Conservation (phyloP, 2,113 vertebrate genomes). For the Galeopterus variegatus region DNA sequence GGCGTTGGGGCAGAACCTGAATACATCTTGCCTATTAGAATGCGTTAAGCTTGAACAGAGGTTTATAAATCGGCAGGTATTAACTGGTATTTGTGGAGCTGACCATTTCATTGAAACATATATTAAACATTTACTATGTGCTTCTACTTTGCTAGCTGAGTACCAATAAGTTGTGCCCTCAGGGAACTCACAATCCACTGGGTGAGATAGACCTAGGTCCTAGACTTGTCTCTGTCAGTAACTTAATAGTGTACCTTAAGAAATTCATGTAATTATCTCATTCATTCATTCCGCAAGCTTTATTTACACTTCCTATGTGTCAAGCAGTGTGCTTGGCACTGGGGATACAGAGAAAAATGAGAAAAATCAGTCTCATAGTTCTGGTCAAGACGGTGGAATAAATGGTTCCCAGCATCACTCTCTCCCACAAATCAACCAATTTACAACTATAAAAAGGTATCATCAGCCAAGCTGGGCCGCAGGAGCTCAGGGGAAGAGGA, state of each 20-base stretch:
- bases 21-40: neutral
- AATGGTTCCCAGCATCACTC: too few relatives aligned
- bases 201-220: neutral
- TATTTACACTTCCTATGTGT: neutral
- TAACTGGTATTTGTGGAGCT: neutral
- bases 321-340: neutral
- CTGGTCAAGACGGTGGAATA: too few relatives aligned
- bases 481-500: too few relatives aligned
- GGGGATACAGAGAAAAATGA: neutral
- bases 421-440: too few relatives aligned
- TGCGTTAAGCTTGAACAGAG: neutral
- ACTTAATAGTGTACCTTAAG: neutral
- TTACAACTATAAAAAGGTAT: too few relatives aligned
- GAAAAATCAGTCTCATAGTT: neutral
- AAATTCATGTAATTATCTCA: neutral
- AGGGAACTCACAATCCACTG: conserved; percentile 31
- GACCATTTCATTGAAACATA: neutral
- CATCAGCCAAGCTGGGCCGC: too few relatives aligned
- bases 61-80: neutral
- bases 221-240: neutral
- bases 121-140: neutral
- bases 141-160: neutral
- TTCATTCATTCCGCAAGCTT: conserved; percentile 1
- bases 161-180: neutral
- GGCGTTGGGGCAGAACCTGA: neutral